Evolutionary conservation across 2,113 vertebrate species (phyloP).

Genomic region (Cnemophilus loriae): DNA sequence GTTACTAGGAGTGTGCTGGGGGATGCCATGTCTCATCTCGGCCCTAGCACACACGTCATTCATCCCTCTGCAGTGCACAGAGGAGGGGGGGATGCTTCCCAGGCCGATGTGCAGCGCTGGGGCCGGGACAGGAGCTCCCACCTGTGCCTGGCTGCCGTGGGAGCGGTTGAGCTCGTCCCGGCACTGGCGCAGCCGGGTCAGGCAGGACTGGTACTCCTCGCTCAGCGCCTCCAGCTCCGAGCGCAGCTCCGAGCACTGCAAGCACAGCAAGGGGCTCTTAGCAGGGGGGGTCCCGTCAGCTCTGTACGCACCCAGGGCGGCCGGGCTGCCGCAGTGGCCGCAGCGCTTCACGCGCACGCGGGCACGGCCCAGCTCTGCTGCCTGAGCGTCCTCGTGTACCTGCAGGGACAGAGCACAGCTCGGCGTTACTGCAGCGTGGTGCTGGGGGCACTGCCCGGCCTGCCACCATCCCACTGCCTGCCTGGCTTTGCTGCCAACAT

Average conservation of each 20-base stretch:
- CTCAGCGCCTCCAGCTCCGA: slow-evolving; percentile 77
- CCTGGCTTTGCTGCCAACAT: neutral
- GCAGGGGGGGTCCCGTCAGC: neutral
- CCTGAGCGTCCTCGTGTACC: accelerated
- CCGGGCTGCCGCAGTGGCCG: neutral
- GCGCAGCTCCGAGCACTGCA: slow-evolving; percentile 81
- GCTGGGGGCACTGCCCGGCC: accelerated
- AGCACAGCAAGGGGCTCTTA: neutral
- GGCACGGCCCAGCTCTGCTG: neutral
- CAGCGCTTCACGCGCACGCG: accelerated
- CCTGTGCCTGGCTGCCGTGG: slow-evolving; percentile 35
- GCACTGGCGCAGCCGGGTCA: slow-evolving; percentile 79
- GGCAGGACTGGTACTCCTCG: slow-evolving; percentile 80
- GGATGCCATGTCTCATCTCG: neutral
- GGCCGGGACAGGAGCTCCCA: slow-evolving; percentile 18
- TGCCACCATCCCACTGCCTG: accelerated
- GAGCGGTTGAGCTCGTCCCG: slow-evolving; percentile 75
- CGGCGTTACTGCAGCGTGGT: accelerated
- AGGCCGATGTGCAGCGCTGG: accelerated
- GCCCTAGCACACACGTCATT: accelerated
- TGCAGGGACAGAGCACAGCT: neutral
- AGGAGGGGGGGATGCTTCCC: neutral
- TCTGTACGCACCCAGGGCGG: accelerated
- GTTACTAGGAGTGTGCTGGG: neutral
- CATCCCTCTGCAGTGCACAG: neutral